Conservation (phyloP, 2,888 invertebrate species). For the Graphium colonna region DNA sequence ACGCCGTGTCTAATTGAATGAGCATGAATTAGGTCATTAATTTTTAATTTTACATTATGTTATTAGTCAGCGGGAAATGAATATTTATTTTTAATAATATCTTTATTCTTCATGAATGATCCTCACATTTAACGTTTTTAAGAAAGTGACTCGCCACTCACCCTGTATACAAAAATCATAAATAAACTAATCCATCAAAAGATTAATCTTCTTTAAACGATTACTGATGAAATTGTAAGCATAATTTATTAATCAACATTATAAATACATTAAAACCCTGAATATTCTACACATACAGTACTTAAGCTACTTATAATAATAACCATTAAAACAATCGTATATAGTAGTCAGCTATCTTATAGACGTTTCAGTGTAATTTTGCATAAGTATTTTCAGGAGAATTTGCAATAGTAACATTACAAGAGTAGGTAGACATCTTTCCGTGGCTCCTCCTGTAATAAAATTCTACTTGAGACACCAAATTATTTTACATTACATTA, state of each 20-base stretch:
- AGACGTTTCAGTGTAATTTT: conserved; percentile 55
- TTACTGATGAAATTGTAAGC: not conserved
- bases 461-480: not conserved
- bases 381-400: conserved; percentile 55
- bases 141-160: too few species aligned
- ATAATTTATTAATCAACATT: not conserved
- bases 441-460: conserved; percentile 49
- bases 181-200: too few species aligned
- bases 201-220: too few species aligned
- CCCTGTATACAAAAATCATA: too few species aligned
- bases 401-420: conserved; percentile 58
- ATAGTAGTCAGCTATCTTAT: conserved; percentile 60
- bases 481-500: not conserved
- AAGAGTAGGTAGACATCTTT: conserved; percentile 60
- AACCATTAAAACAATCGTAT: conserved; percentile 2
- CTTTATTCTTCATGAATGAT: too few species aligned
- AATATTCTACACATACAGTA: conserved; percentile 21
- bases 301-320: conserved; percentile 7
- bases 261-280: conserved; percentile 19
- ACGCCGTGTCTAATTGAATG: too few species aligned
- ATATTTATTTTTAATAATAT: too few species aligned
- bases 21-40: too few species aligned
- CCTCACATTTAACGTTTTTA: too few species aligned
- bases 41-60: too few species aligned
- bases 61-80: too few species aligned